A percentile compares a stretch with the other conserved stretches of the same genome.
These are phyloP conservation scores for Ophiothrix spiculata DNA, from an alignment of 35 echinoderm and acorn worm species.

Conservation along the genomic window DNA sequence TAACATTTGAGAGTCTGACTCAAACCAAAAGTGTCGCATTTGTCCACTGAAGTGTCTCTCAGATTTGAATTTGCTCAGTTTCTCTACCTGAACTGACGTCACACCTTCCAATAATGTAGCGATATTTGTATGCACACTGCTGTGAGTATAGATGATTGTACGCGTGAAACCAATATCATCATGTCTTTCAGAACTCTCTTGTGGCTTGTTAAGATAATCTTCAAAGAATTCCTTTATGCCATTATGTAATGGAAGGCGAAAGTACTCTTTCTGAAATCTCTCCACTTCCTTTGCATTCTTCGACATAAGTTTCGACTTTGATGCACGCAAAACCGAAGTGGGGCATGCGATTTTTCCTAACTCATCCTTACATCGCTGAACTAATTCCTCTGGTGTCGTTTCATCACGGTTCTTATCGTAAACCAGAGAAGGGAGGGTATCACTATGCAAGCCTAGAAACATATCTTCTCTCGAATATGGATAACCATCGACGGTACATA, in stretches of 20 bases:
- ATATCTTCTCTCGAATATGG: constrained; percentile 18
- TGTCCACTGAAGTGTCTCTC: neutral
- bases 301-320: constrained; percentile 9
- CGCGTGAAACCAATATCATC: neutral
- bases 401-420: neutral
- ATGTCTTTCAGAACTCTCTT: neutral
- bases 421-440: constrained; percentile 37
- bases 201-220: neutral
- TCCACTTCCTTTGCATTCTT: neutral
- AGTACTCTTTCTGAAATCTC: constrained; percentile 8
- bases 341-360: constrained; percentile 5
- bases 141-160: constrained; percentile 11
- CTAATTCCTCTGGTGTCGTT: neutral
- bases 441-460: constrained; percentile 29
- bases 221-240: constrained; percentile 8
- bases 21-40: constrained; percentile 23
- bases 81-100: constrained; percentile 1
- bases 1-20: neutral
- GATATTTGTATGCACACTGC: constrained; percentile 24
- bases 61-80: constrained; percentile 43
- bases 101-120: neutral
- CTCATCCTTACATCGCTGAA: constrained; percentile 1
- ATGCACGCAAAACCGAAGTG: constrained; percentile 19
- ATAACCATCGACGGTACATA: neutral
- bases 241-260: constrained; percentile 6